Evolutionary conservation across 92 coral and sea anemone species (phyloP), one percentile per base, ranked within the genome.

Genomic region (Epizoanthus illoricatus): DNA sequence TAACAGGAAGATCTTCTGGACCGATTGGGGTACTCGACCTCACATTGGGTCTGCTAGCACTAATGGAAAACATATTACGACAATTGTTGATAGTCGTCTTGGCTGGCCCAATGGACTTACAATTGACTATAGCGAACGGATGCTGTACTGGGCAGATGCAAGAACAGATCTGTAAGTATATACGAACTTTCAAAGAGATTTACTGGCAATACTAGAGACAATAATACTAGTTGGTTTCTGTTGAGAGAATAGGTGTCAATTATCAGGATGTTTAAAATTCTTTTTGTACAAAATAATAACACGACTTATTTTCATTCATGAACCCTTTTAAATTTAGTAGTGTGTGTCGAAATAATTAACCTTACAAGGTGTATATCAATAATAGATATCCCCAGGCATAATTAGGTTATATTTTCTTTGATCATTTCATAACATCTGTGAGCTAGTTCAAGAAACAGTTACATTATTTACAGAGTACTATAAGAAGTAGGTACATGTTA

Each of bases 1-100:
- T 19, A 64, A 56, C 67, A 94, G 98, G 90, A 84, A 49, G 49
- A 43, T 96, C 13, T 91, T 86, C 78, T 96, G 99, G 99, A 75
- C 89, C 9, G 94, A 91, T 47, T 79, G 89, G 90, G 84, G 86
- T 11, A 33, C 78, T 4, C 42, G 41, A 23, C 85, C 92, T 7
- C 74, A 85, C 43, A 91, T 96, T 71, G 91, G 88, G 85, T 65
- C 91, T n/a, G 94, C 94, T 54, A 84, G 85, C 88, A 76, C 87
- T 18, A 88, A 88, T 55, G 99, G 99, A 7, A 69, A 76, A 17
- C 79, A 71, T 41, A 79, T 87, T 0, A 86, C 75, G 40, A 80
- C 75, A 10, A 23, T 96, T 33, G 63, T 88, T 20, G 74, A 83
- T 20, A 69, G 85, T 17, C 69, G 81, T 47, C 62, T 88, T 10